Evolutionary conservation across 2,888 invertebrate genomes (phyloP).

Genomic region (Ectemnius continuus): DNA sequence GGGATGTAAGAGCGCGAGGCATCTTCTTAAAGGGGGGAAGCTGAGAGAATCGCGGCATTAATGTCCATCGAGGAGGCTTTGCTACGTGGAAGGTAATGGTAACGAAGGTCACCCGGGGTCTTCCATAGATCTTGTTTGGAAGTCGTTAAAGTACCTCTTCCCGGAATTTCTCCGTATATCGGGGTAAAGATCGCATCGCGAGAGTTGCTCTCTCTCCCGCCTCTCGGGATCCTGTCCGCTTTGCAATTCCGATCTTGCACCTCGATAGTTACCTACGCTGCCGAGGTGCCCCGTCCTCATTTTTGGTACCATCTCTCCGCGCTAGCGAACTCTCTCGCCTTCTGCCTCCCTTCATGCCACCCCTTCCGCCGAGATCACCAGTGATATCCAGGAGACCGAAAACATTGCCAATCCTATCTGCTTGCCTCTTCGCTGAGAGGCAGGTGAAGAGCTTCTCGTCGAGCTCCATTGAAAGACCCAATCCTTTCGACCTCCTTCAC

Average conservation of each 20-base stretch:
- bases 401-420: not conserved
- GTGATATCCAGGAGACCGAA: slow-evolving; percentile 1
- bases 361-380: not conserved
- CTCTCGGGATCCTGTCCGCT: slow-evolving; percentile 73
- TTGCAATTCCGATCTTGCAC: slow-evolving; percentile 77
- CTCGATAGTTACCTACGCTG: slow-evolving; percentile 71
- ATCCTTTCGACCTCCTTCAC: not conserved
- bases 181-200: slow-evolving; percentile 71
- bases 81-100: slow-evolving; percentile 65
- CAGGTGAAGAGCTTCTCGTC: no score
- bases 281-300: slow-evolving; percentile 63
- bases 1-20: no score
- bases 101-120: slow-evolving; percentile 70
- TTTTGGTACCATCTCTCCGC: slow-evolving; percentile 55
- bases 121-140: slow-evolving; percentile 76
- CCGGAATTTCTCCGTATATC: slow-evolving; percentile 75
- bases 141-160: slow-evolving; percentile 76
- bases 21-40: slow-evolving; percentile 13
- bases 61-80: slow-evolving; percentile 49
- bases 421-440: not conserved
- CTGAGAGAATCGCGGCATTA: slow-evolving; percentile 36
- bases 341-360: not conserved
- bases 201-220: slow-evolving; percentile 47
- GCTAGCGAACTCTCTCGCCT: slow-evolving; percentile 15
- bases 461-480: not conserved